Evolutionary conservation across 2,797 vertebrate genomes (phyloP).

Genomic region (Macroramphosus scolopax): DNA sequence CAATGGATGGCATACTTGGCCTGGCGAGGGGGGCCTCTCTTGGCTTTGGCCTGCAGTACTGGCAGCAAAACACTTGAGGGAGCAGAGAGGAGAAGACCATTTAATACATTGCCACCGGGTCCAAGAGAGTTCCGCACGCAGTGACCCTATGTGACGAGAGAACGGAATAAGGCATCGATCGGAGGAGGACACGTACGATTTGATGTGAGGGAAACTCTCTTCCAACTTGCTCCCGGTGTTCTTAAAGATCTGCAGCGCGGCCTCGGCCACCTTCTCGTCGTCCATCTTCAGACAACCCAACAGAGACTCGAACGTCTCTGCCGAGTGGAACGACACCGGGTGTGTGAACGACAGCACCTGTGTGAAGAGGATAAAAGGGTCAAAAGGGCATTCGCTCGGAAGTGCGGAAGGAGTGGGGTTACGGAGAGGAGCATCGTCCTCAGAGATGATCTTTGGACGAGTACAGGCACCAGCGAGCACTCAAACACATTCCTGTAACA

Average conservation of each 20-base stretch:
- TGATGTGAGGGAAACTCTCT: conserved; percentile 96
- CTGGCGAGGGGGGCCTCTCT: conserved; percentile 93
- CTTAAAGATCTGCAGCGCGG: conserved; percentile 97
- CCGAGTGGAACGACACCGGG: conserved; percentile 98
- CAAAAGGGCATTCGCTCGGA: too few relatives aligned
- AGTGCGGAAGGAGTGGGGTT: too few relatives aligned
- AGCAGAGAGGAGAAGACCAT: conserved; percentile 26
- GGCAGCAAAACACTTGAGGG: conserved; percentile 88
- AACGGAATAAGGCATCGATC: too few relatives aligned
- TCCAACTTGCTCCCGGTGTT: conserved; percentile 97
- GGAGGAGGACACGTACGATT: conserved; percentile 83
- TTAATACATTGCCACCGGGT: not conserved
- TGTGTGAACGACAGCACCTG: conserved; percentile 99
- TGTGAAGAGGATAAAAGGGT: not conserved
- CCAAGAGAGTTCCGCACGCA: not conserved
- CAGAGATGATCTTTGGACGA: too few relatives aligned
- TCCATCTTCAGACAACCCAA: conserved; percentile 98
- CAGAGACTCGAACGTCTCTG: conserved; percentile 97
- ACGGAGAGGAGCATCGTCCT: too few relatives aligned
- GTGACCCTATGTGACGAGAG: too few relatives aligned
- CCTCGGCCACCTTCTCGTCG: conserved; percentile 98
- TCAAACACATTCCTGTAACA: too few relatives aligned
- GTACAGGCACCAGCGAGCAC: too few relatives aligned
- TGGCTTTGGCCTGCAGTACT: conserved; percentile 96
- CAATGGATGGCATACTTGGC: conserved; percentile 98